Base-by-base conservation (phyloP, 2,113 vertebrate genomes). In the Noctilio leporinus region DNA sequence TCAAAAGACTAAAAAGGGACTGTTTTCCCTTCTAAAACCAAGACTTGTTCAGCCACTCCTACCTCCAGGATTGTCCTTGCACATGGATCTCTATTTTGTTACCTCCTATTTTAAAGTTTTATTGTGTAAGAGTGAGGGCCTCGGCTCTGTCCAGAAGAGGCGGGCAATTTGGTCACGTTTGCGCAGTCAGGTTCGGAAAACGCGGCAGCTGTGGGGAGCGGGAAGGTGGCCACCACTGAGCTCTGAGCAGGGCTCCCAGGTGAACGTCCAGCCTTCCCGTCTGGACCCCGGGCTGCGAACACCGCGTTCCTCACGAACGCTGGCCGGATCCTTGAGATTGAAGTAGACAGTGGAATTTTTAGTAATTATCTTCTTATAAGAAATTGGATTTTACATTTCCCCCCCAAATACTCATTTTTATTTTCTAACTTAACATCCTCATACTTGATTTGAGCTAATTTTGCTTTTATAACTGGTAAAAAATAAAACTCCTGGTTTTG, bases 1-100 rank as follows among this genome's bases (percentile, higher is more conserved):
- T 93, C 75, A 45, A 69, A 69, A 33, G 30, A 76, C 40, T 70
- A 6, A 53, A 69, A 55, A 92, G 43, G 16, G 30, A 86, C 43
- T 51, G n/a, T 73, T 95, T 96, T 93, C 47, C 76, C 0, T 95
- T 93, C 86, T 10, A 7, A 90, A 76, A 92, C 55, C 47, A 59
- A 91, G 11, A 80, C 70, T 90, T 97, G 94, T 78, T 81, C 94
- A 96, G 86, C 89, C 81, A 3, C 83, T 75, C 92, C 0, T 93
- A 67, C 83, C 51, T 69, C 97, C 20, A 86, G 94, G 72, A 73
- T 84, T 94, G 40, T 94, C 75, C 81, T 95, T 96, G 49, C 81
- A 33, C 95, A 69, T 86, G 75, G 64, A 59, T 92, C 70, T 97
- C 91, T 97, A 70, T 40, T 95, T 96, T 96, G 72, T 97, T 85